Evolutionary conservation across 2,888 invertebrate genomes (phyloP).

Genomic region (Andrena camellia): DNA sequence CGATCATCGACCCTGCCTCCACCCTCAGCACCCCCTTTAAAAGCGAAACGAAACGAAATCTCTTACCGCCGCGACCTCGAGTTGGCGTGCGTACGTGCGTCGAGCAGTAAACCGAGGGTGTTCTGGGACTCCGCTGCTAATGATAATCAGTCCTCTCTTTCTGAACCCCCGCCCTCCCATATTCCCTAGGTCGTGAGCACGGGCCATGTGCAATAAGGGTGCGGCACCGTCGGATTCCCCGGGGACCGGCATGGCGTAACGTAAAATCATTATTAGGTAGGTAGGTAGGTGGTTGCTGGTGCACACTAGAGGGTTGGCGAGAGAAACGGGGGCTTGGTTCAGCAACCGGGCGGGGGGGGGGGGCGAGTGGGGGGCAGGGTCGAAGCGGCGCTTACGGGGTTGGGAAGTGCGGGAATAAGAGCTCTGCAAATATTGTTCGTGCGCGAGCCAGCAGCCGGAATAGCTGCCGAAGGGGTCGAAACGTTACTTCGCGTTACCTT

Average conservation of each 20-base stretch:
- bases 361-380: constrained; percentile 32
- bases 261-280: constrained; percentile 85
- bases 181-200: constrained; percentile 69
- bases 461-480: constrained; percentile 69
- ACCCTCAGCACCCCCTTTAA: not conserved
- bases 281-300: constrained; percentile 78
- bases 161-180: constrained; percentile 33
- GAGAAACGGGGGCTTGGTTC: constrained; percentile 64
- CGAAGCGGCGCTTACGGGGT: constrained; percentile 68
- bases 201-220: constrained; percentile 85
- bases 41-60: constrained; percentile 33
- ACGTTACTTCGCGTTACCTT: constrained; percentile 71
- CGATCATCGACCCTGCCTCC: not conserved
- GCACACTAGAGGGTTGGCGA: constrained; percentile 72
- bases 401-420: constrained; percentile 79
- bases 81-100: constrained; percentile 69
- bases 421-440: constrained; percentile 84
- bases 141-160: constrained; percentile 81
- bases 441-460: constrained; percentile 75
- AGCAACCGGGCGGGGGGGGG: constrained; percentile 20
- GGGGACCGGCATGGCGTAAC: constrained; percentile 84
- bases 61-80: constrained; percentile 58
- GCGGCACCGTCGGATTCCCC: constrained; percentile 84
- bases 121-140: constrained; percentile 79
- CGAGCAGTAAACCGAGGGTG: constrained; percentile 67